These are phyloP conservation scores for Oscarella lobularis DNA, from an alignment of 37 sponge, comb jelly and placozoan species.

Conservation along the genomic window DNA sequence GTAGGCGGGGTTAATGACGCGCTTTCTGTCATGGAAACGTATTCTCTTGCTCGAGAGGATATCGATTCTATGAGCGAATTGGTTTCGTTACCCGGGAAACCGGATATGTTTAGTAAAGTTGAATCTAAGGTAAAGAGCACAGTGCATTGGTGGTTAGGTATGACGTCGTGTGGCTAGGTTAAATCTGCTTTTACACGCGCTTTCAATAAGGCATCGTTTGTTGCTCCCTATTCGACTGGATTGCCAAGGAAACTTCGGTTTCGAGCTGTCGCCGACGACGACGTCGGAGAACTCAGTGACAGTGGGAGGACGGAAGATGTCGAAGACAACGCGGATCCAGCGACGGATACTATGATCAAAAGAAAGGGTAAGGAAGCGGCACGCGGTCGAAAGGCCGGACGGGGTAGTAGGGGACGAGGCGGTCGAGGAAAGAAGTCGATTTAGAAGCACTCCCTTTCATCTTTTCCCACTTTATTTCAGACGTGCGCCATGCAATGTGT, in stretches of 20 bases:
- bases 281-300: no score
- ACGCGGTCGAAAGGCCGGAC: neutral
- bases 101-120: slow-evolving; percentile 14
- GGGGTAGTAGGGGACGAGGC: neutral
- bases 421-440: neutral
- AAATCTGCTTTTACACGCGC: neutral
- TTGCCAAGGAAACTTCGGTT: neutral
- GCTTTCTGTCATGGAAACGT: slow-evolving; percentile 36
- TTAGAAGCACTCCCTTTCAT: no score
- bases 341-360: no score
- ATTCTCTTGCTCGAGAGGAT: slow-evolving; percentile 72
- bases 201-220: neutral
- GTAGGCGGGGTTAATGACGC: slow-evolving; percentile 51
- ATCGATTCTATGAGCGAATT: slow-evolving; percentile 74
- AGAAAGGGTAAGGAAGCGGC: neutral
- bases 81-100: slow-evolving; percentile 32
- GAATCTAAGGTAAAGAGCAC: slow-evolving; percentile 15
- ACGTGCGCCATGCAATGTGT: no score
- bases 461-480: no score
- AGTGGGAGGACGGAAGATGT: neutral
- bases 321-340: neutral
- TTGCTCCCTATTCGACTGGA: neutral
- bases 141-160: no score
- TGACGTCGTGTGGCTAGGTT: neutral
- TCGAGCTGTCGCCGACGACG: neutral